Conservation (phyloP, 2,113 vertebrate species). For the Heterochromis multidens region DNA sequence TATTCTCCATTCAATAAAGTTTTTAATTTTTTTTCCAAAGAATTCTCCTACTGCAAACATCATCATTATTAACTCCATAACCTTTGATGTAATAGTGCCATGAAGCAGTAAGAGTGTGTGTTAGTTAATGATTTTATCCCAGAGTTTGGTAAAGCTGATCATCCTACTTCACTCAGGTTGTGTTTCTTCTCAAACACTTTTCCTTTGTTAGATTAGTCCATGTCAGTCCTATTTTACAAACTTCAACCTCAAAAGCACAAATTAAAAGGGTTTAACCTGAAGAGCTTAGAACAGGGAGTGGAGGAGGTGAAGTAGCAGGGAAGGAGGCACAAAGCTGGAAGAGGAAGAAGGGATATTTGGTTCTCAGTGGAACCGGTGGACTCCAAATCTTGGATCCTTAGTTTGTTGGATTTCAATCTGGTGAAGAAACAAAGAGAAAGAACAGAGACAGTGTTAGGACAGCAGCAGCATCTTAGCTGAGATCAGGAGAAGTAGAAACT, state of each 20-base stretch:
- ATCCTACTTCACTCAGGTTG: constrained; percentile 6
- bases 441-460: not conserved
- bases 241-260: constrained; percentile 29
- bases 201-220: constrained; percentile 25
- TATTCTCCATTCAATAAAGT: constrained; percentile 43
- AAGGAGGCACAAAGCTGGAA: not conserved
- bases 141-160: constrained; percentile 65
- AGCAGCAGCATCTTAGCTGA: not conserved
- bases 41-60: constrained; percentile 34
- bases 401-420: constrained; percentile 72
- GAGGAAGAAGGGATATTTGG: not conserved
- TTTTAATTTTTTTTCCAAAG: constrained; percentile 21
- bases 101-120: not conserved
- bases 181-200: constrained; percentile 30
- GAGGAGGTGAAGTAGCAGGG: not conserved
- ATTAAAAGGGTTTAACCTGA: constrained; percentile 51
- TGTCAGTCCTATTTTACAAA: constrained; percentile 36
- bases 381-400: constrained; percentile 55
- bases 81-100: not conserved
- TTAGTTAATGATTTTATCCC: constrained; percentile 41
- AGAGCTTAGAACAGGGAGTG: constrained; percentile 4
- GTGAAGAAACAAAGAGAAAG: not conserved
- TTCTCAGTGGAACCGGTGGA: constrained; percentile 67
- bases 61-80: not conserved
- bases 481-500: too few species aligned